Evolutionary conservation across 2,113 vertebrate species (phyloP).

Genomic region (Gracilinanus agilis): DNA sequence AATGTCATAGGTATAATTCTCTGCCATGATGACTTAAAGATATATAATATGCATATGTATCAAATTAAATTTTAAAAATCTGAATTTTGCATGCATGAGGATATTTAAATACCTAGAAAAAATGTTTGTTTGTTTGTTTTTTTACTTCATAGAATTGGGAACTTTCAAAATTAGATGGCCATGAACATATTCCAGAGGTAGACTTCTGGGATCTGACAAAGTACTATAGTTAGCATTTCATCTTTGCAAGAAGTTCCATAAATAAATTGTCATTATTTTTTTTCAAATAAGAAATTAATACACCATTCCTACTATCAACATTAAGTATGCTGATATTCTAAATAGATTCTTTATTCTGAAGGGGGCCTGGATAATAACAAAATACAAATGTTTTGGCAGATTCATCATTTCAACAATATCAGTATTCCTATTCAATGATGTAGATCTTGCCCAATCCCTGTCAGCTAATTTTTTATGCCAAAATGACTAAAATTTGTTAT

Average conservation of each 20-base stretch:
- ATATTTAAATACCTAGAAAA: too few species aligned
- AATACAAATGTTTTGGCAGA: background rate
- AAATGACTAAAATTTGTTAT: background rate
- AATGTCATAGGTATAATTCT: background rate
- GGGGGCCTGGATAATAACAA: background rate
- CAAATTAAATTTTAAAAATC: background rate
- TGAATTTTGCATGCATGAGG: background rate
- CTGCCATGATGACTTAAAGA: too few species aligned
- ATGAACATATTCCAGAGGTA: background rate
- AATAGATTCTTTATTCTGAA: background rate
- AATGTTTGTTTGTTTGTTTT: too few species aligned
- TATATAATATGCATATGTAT: background rate
- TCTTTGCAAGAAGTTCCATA: background rate
- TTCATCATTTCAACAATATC: background rate
- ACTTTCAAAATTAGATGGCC: too few species aligned
- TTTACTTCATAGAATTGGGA: too few species aligned
- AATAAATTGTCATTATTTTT: background rate
- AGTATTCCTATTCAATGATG: background rate
- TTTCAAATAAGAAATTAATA: background rate
- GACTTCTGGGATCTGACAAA: background rate
- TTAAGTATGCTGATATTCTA: background rate
- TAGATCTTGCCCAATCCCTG: background rate
- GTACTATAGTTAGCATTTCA: background rate
- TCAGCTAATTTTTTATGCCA: background rate
- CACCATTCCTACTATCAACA: background rate